These are phyloP conservation scores for Leptobrachium ailaonicum DNA, from an alignment of 2,113 vertebrate species.

Conservation along the genomic window DNA sequence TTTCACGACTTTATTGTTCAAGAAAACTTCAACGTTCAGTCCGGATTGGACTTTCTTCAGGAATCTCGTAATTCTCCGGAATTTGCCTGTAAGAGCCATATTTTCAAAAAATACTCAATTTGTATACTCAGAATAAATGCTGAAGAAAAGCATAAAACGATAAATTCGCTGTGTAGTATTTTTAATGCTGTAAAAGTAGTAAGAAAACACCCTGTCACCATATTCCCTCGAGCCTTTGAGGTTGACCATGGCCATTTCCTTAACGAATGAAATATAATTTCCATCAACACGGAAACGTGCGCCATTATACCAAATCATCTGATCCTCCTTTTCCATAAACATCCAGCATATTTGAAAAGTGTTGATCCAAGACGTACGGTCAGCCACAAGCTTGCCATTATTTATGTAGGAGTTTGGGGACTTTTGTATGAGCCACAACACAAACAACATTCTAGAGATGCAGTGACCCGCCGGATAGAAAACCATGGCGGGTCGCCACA, in stretches of 20 bases:
- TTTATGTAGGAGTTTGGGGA: constrained; percentile 12
- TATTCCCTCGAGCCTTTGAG: neutral
- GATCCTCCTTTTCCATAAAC: constrained; percentile 12
- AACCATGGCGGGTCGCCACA: too few species aligned
- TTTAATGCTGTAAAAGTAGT: too few species aligned
- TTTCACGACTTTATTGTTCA: too few species aligned
- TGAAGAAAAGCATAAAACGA: too few species aligned
- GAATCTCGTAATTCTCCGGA: too few species aligned
- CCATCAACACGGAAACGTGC: constrained; percentile 13
- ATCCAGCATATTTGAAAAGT: neutral
- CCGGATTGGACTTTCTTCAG: too few species aligned
- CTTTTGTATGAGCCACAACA: constrained; percentile 13
- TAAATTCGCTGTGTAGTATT: too few species aligned
- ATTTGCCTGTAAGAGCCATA: too few species aligned
- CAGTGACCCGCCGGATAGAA: neutral
- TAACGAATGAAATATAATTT: neutral
- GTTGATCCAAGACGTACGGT: constrained; percentile 15
- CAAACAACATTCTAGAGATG: constrained; percentile 5
- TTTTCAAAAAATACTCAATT: too few species aligned
- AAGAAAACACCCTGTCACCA: too few species aligned
- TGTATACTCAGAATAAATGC: too few species aligned
- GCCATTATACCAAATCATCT: neutral
- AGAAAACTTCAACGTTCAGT: too few species aligned
- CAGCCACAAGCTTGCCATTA: constrained; percentile 16
- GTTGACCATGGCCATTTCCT: neutral